A percentile compares a stretch with the other conserved stretches of the same genome.
Evolutionary conservation across 2,888 invertebrate species (phyloP).

Genomic region (Latrodectus elegans): DNA sequence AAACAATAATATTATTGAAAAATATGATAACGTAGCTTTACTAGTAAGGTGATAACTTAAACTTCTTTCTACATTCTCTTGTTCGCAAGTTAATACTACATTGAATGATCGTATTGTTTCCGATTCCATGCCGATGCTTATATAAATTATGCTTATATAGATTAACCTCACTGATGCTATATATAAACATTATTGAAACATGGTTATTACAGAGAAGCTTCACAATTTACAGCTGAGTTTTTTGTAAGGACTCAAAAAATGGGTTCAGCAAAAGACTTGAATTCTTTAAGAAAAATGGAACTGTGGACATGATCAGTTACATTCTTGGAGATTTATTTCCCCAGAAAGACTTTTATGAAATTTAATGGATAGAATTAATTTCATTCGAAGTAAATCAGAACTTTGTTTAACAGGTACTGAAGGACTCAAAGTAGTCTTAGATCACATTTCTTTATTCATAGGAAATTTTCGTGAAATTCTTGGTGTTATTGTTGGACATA

Average conservation of each 20-base stretch:
- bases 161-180: constrained; percentile 27
- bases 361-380: constrained; percentile 37
- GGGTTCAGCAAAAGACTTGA: constrained; percentile 15
- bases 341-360: constrained; percentile 46
- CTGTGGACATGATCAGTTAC: constrained; percentile 46
- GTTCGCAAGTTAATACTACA: not conserved
- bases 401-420: constrained; percentile 35
- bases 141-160: constrained; percentile 33
- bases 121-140: constrained; percentile 6
- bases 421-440: constrained; percentile 67
- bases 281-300: constrained; percentile 24
- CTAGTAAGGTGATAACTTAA: constrained; percentile 32
- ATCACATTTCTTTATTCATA: constrained; percentile 70
- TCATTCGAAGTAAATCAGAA: constrained; percentile 43
- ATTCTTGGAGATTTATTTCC: constrained; percentile 49
- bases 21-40: not conserved
- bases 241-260: constrained; percentile 17
- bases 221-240: constrained; percentile 20
- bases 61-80: constrained; percentile 24
- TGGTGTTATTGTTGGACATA: constrained; percentile 69
- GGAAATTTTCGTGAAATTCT: constrained; percentile 70
- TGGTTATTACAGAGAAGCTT: constrained; percentile 30
- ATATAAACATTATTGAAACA: constrained; percentile 35
- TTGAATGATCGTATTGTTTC: constrained; percentile 16
- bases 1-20: not conserved